Conservation (phyloP, 2,113 vertebrate species). For the Chloebia gouldiae region DNA sequence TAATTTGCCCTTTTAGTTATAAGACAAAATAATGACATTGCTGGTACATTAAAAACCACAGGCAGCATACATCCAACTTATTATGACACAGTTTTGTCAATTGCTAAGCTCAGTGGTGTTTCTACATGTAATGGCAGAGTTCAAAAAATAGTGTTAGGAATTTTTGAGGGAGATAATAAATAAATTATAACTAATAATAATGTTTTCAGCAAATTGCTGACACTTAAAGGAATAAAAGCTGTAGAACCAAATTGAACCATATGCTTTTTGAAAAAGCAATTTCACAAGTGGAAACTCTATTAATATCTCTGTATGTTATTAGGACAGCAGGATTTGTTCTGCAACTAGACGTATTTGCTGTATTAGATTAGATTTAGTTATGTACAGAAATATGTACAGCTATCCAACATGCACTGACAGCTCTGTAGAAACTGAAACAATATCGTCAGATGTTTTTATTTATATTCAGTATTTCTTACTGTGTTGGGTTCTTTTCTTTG, state of each 20-base stretch:
- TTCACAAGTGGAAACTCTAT: constrained; percentile 46
- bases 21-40: constrained; percentile 38
- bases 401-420: background rate
- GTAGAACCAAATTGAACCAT: background rate
- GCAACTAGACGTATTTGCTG: background rate
- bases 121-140: constrained; percentile 4
- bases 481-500: background rate
- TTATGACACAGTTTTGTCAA: constrained; percentile 3
- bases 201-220: constrained; percentile 41
- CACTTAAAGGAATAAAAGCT: constrained; percentile 43
- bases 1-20: constrained; percentile 5
- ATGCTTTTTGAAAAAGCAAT: constrained; percentile 26
- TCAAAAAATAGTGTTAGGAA: constrained; percentile 24
- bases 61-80: constrained; percentile 8
- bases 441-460: background rate
- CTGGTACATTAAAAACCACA: constrained; percentile 17
- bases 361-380: background rate
- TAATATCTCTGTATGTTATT: constrained; percentile 31
- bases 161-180: constrained; percentile 43
- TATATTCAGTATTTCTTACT: background rate
- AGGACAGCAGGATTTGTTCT: constrained; percentile 18
- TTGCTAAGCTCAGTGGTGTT: background rate
- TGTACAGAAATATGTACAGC: background rate
- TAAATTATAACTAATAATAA: constrained; percentile 50
- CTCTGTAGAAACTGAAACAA: background rate